Evolutionary conservation across 2,113 vertebrate species (phyloP), one percentile per base, ranked within the genome.

Genomic region (Osmerus mordax): DNA sequence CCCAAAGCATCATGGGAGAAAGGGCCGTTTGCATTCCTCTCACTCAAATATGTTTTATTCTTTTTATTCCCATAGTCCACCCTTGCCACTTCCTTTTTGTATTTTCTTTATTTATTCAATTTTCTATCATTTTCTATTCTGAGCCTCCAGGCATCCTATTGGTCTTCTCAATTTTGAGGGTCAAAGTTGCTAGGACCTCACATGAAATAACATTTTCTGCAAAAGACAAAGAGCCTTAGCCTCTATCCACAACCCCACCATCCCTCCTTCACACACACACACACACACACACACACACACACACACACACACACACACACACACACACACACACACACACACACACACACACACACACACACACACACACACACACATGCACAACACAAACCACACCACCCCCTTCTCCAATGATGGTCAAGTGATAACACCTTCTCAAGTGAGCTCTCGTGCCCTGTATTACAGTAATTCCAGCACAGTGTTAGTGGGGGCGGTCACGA

Each of bases 361-460:
- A 32, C 29, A 32, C 29, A 32, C 3, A 32, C 29, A 32, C 29
- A 32, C 1, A 23, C 29, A 5, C 29, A 32, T 32, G 29, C 29
- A 32, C 29, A 32, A 3, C 29, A 32, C 29, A 32, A 32, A 32
- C 29, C 5, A 3, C 29, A 32, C 29, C 29, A 32, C 51, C 47
- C 56, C 16, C 66, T 79, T 76, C 66, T 79, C 75, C 76, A 78
- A 72, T 83, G 85, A 74, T 67, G 63, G 73, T 66, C 72, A 71
- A 69, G 69, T 83, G 79, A 80, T 81, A 75, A 81, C 74, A 81
- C 69, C 72, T 63, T 71, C 83, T 84, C 74, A 75, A 80, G 77
- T 71, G 75, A 85, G 80, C 72, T 59, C 70, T 80, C 74, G 68
- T 32, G 60, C 79, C 74, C 69, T 4, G 28, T 68, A 79, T 85